phyloP scores from a whole-genome alignment of 2,113 vertebrate genomes.

The Mus pahari region DNA sequence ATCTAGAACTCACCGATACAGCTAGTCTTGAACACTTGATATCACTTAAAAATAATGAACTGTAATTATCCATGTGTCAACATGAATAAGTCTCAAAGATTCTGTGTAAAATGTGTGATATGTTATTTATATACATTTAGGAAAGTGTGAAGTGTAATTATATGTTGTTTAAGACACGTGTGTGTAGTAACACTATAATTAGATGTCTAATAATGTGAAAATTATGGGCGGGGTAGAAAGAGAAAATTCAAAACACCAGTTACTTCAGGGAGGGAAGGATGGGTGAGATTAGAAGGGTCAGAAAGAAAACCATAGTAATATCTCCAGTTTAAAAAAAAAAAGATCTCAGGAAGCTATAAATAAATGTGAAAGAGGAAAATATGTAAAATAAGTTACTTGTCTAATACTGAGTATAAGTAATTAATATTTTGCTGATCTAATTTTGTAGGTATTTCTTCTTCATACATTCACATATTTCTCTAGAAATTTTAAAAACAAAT shows the following conservation, averaged over 20 bases:
- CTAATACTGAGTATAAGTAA: not conserved
- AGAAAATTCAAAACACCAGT: constrained; percentile 9
- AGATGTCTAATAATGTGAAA: constrained; percentile 39
- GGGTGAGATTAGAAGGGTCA: not conserved
- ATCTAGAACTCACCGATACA: not conserved
- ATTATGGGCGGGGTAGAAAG: constrained; percentile 7
- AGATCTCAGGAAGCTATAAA: not conserved
- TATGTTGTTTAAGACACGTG: constrained; percentile 56
- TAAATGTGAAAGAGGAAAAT: not conserved
- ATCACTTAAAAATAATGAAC: constrained; percentile 59
- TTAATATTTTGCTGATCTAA: not conserved
- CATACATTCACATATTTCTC: not conserved
- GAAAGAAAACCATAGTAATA: not conserved
- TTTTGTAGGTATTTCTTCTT: not conserved
- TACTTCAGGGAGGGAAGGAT: not conserved
- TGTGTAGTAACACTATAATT: constrained; percentile 38
- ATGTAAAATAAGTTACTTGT: not conserved
- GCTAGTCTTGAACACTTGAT: constrained; percentile 35
- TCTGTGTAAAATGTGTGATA: constrained; percentile 25
- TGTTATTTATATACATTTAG: constrained; percentile 52
- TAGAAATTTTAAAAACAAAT: constrained; percentile 36
- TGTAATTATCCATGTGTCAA: constrained; percentile 20
- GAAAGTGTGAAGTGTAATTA: constrained; percentile 30
- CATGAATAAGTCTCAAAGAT: constrained; percentile 31
- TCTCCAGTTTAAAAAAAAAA: not conserved